A percentile compares a stretch with the other conserved stretches of the same genome.
Evolutionary conservation across 2,888 invertebrate genomes (phyloP).

Genomic region (Lysandra bellargus): DNA sequence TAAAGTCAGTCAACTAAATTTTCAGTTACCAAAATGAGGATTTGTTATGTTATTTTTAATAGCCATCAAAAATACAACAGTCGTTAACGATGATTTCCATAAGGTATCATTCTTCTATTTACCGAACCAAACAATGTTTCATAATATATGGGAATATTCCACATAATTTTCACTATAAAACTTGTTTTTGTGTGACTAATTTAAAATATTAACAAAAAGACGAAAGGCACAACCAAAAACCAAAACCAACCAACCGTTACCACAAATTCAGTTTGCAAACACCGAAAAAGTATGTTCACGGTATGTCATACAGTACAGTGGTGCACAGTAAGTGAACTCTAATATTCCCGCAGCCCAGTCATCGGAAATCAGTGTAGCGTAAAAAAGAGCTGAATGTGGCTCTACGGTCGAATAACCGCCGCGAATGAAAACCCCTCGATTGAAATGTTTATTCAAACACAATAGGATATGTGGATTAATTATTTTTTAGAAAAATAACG

Average conservation of each 20-base stretch:
- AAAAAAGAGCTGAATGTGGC: conserved; percentile 69
- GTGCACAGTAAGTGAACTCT: conserved; percentile 48
- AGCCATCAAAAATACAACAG: too few species aligned
- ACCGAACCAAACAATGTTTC: too few species aligned
- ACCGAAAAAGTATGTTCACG: conserved; percentile 22
- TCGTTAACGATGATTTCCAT: too few species aligned
- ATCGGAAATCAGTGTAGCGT: conserved; percentile 60
- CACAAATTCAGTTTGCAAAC: neutral
- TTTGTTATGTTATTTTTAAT: too few species aligned
- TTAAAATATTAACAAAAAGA: neutral
- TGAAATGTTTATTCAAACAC: conserved; percentile 73
- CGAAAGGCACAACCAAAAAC: neutral
- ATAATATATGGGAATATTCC: too few species aligned
- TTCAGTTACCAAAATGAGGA: too few species aligned
- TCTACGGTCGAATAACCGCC: conserved; percentile 60
- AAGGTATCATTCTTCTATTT: too few species aligned
- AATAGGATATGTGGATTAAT: conserved; percentile 61
- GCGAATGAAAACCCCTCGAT: conserved; percentile 68
- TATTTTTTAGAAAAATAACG: conserved; percentile 40
- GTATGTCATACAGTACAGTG: conserved; percentile 15
- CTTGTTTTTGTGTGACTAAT: too few species aligned
- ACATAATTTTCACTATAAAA: too few species aligned
- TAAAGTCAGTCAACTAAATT: too few species aligned
- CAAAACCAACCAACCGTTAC: neutral
- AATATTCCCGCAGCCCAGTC: conserved; percentile 67